These are phyloP conservation scores for Microcebus lehilahytsara DNA, from an alignment of 2,113 vertebrate genomes.

Conservation along the genomic window DNA sequence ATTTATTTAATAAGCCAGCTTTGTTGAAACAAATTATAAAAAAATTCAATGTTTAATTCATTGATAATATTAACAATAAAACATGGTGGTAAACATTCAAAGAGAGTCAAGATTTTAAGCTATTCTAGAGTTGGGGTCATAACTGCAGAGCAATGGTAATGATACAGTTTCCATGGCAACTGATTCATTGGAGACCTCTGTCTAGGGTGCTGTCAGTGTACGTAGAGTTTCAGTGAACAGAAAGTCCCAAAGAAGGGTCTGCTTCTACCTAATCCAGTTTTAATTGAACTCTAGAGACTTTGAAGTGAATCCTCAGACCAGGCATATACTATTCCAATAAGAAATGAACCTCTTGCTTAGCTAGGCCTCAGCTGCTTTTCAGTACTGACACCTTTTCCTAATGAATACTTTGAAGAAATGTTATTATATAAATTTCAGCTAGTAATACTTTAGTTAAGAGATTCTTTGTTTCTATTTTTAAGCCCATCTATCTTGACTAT, in stretches of 20 bases:
- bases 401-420: conserved; percentile 84
- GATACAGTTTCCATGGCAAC: conserved; percentile 86
- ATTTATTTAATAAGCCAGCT: conserved; percentile 16
- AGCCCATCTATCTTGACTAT: not conserved
- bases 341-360: conserved; percentile 78
- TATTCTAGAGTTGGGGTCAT: conserved; percentile 72
- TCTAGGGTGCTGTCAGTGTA: conserved; percentile 86
- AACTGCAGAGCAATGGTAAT: conserved; percentile 76
- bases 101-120: conserved; percentile 76
- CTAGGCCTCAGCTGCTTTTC: conserved; percentile 85
- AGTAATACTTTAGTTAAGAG: not conserved
- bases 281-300: conserved; percentile 99
- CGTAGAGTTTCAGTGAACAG: conserved; percentile 83
- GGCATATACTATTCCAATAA: conserved; percentile 84
- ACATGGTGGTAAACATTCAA: conserved; percentile 47
- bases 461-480: conserved; percentile 49
- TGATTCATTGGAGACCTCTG: conserved; percentile 85
- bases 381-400: conserved; percentile 81
- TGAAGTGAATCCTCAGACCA: conserved; percentile 93
- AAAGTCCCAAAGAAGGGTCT: conserved; percentile 83
- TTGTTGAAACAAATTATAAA: conserved; percentile 24
- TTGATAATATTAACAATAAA: conserved; percentile 31
- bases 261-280: conserved; percentile 95
- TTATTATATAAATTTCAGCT: conserved; percentile 4
- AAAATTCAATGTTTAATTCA: conserved; percentile 25